These are phyloP conservation scores for Volucella inanis DNA, from an alignment of 2,888 invertebrate genomes.

Conservation along the genomic window DNA sequence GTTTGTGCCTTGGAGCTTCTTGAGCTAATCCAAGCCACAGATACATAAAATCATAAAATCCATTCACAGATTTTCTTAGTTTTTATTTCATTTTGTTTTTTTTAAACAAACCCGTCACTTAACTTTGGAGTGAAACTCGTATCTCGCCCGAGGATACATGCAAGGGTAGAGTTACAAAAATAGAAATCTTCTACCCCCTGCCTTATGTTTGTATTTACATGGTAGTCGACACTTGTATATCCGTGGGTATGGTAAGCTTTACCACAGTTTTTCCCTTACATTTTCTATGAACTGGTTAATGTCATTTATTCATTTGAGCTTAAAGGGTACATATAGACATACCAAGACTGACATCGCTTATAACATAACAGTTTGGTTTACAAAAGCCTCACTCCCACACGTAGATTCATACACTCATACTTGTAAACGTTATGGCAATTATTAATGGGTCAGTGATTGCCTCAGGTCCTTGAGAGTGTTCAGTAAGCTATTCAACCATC, in stretches of 20 bases:
- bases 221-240: not conserved
- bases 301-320: constrained; percentile 50
- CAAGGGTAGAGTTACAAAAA: constrained; percentile 4
- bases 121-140: not conserved
- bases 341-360: not conserved
- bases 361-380: not conserved
- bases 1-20: too few species aligned
- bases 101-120: not conserved
- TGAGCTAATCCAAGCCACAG: too few species aligned
- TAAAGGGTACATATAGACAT: constrained; percentile 11
- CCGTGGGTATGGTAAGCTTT: not conserved
- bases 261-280: constrained; percentile 10
- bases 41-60: too few species aligned
- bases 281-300: not conserved
- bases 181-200: constrained; percentile 5
- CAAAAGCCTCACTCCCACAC: too few species aligned
- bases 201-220: constrained; percentile 6
- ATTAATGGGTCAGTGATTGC: constrained; percentile 74
- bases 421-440: constrained; percentile 47
- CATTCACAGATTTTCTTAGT: too few species aligned
- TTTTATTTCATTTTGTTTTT: too few species aligned
- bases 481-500: constrained; percentile 40
- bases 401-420: constrained; percentile 22
- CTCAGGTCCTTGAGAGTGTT: constrained; percentile 68
- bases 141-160: not conserved